Percentiles rank a stretch among this genome's conserved stretches.
Conservation (phyloP, 2,113 vertebrate species). For the Setophaga kirtlandii region DNA sequence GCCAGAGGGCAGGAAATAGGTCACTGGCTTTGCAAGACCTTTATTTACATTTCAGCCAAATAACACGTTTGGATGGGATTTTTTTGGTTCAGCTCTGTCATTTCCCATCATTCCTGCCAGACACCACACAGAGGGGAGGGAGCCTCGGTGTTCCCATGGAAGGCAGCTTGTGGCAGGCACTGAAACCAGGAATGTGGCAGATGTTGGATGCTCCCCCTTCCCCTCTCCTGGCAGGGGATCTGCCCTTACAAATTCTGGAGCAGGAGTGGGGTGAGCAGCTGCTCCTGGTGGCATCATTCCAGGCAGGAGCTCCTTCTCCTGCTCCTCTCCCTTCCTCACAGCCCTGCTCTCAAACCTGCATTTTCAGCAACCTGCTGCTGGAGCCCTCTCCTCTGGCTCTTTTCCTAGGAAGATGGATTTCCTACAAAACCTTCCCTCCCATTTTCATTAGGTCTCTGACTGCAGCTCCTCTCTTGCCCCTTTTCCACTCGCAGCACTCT, state of each 20-base stretch:
- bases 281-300: background rate
- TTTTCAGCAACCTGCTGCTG: background rate
- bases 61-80: background rate
- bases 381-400: background rate
- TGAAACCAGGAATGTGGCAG: background rate
- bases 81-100: background rate
- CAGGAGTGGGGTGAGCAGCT: accelerated
- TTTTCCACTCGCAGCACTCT: background rate
- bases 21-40: background rate
- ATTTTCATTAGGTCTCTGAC: background rate
- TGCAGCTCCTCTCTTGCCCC: accelerated
- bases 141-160: background rate
- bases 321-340: background rate
- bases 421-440: background rate
- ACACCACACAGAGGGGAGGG: background rate
- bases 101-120: background rate
- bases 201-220: background rate
- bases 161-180: background rate
- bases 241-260: background rate
- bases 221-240: background rate
- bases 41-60: background rate
- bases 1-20: background rate
- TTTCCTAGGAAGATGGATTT: background rate
- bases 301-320: background rate
- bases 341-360: background rate